Percentiles rank a stretch among this genome's conserved stretches.
Conservation (phyloP, 2,888 invertebrate species). For the Dromius quadrimaculatus region DNA sequence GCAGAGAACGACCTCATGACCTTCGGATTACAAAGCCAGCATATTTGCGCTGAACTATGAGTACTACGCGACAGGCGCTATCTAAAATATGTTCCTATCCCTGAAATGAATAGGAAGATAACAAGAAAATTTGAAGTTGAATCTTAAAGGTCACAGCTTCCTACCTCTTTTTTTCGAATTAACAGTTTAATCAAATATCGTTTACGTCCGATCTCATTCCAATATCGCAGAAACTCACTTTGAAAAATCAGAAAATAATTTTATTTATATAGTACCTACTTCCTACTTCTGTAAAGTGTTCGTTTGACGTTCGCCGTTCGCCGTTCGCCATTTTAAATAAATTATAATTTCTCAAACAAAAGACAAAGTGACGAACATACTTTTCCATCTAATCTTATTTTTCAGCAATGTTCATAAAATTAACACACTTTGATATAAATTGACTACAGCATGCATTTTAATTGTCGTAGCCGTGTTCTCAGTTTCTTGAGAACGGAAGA, state of each 20-base stretch:
- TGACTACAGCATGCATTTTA: conserved; percentile 34
- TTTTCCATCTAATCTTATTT: conserved; percentile 36
- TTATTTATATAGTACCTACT: too few relatives aligned
- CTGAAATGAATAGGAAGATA: too few relatives aligned
- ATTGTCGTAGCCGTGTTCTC: conserved; percentile 37
- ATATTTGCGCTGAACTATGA: too few relatives aligned
- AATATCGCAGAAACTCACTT: background rate
- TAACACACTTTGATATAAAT: conserved; percentile 41
- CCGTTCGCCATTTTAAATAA: conserved; percentile 2
- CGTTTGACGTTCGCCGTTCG: background rate
- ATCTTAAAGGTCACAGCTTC: too few relatives aligned
- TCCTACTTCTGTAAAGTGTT: background rate
- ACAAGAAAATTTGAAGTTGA: too few relatives aligned
- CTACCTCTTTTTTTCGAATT: too few relatives aligned
- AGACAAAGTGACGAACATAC: background rate
- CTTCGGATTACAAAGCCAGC: too few relatives aligned
- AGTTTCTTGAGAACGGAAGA: background rate
- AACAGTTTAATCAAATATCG: too few relatives aligned
- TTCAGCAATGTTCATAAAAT: conserved; percentile 34
- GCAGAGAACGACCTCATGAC: too few relatives aligned
- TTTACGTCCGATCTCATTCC: too few relatives aligned
- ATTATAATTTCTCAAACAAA: conserved; percentile 24
- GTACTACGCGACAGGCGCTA: too few relatives aligned
- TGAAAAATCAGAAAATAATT: background rate
- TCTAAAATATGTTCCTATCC: too few relatives aligned